Evolutionary conservation across 2,113 vertebrate species (phyloP).

Genomic region (Sander lucioperca): DNA sequence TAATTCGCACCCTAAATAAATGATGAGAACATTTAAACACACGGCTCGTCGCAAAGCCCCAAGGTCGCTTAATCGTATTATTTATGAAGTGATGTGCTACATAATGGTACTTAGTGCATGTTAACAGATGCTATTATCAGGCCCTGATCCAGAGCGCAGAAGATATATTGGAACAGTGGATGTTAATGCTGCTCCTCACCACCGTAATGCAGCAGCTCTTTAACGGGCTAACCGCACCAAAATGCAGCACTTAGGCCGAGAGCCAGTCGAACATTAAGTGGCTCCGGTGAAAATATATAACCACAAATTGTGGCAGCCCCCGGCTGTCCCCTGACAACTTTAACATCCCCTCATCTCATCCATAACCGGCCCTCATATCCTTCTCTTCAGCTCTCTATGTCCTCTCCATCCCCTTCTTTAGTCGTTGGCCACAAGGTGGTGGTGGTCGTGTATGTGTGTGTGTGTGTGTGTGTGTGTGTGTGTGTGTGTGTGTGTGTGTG

Average conservation of each 20-base stretch:
- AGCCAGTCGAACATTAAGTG: conserved; percentile 91
- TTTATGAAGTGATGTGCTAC: conserved; percentile 99
- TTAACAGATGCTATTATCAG: conserved; percentile 99
- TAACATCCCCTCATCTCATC: conserved; percentile 74
- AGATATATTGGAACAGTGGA: conserved; percentile 97
- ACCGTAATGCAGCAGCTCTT: conserved; percentile 90
- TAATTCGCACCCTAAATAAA: conserved; percentile 99
- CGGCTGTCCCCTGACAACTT: conserved; percentile 80
- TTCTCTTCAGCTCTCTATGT: conserved; percentile 25
- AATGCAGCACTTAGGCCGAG: conserved; percentile 91
- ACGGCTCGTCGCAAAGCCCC: conserved; percentile 93
- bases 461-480: conserved; percentile 6
- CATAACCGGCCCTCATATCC: conserved; percentile 66
- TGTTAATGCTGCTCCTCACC: conserved; percentile 90
- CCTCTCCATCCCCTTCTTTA: conserved; percentile 42
- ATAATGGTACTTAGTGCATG: conserved; percentile 99
- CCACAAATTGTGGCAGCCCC: conserved; percentile 81
- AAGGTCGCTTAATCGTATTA: conserved; percentile 99
- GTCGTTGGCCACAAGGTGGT: conserved; percentile 56
- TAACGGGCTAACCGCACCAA: conserved; percentile 89
- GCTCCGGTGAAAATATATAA: conserved; percentile 85
- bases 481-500: conserved; percentile 10
- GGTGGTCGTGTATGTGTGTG: conserved; percentile 27
- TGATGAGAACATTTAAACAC: conserved; percentile 99
- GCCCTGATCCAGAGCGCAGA: conserved; percentile 90